These are phyloP conservation scores for Trissolcus basalis DNA, from an alignment of 1,140 invertebrate species.

Conservation along the genomic window DNA sequence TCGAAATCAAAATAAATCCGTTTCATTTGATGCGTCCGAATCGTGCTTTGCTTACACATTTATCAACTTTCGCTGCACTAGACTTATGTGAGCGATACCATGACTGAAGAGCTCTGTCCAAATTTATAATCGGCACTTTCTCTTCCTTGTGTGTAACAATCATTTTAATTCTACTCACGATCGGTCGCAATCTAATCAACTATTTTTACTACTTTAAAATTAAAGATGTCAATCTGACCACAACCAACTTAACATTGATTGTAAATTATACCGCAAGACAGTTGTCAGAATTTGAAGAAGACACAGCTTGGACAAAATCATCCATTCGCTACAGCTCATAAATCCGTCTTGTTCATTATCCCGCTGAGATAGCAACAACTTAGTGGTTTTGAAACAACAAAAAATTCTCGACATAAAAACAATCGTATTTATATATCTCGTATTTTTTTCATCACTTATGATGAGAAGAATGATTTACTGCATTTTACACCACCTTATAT, in stretches of 20 bases:
- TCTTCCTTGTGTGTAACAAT: conserved; percentile 23
- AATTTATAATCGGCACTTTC: conserved; percentile 46
- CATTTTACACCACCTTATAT: no score
- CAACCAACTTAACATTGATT: conserved; percentile 11
- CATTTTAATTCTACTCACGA: conserved; percentile 2
- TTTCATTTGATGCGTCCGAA: conserved; percentile 12
- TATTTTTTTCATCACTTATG: no score
- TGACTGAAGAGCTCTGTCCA: conserved; percentile 28
- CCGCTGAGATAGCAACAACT: conserved; percentile 27
- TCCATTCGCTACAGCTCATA: conserved; percentile 48
- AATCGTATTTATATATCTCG: no score
- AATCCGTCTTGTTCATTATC: conserved; percentile 51
- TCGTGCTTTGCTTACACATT: conserved; percentile 10
- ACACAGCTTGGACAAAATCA: conserved; percentile 38
- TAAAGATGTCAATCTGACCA: not conserved
- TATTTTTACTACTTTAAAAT: not conserved
- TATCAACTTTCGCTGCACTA: conserved; percentile 35
- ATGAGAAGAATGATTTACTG: no score
- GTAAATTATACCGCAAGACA: conserved; percentile 30
- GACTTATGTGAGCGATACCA: conserved; percentile 25
- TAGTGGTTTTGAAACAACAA: conserved; percentile 19
- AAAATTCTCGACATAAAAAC: conserved; percentile 15
- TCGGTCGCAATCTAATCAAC: conserved; percentile 3
- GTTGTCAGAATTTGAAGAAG: conserved; percentile 43
- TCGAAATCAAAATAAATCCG: conserved; percentile 23